Conservation (phyloP, 2,888 invertebrate species). For the Rhingia rostrata region DNA sequence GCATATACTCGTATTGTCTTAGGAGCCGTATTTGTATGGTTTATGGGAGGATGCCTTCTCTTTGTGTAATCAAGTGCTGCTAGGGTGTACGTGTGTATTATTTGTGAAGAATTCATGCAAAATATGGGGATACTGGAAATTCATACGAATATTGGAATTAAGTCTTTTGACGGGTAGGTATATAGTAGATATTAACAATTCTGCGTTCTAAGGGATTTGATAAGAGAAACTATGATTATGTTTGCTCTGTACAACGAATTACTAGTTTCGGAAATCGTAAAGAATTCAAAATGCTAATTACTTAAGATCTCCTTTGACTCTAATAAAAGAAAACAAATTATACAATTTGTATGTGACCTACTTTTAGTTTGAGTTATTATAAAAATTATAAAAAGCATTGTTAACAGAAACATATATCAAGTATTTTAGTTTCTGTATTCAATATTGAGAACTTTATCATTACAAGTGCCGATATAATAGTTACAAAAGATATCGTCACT, state of each 20-base stretch:
- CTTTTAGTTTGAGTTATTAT: too few relatives aligned
- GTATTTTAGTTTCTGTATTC: too few relatives aligned
- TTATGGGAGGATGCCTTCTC: constrained; percentile 28
- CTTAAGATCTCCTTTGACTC: neutral
- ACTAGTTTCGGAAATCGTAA: too few relatives aligned
- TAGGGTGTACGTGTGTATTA: constrained; percentile 13
- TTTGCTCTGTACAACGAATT: constrained; percentile 41
- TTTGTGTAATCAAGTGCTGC: constrained; percentile 37
- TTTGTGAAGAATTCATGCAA: constrained; percentile 40
- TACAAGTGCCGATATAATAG: too few relatives aligned
- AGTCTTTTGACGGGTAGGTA: constrained; percentile 51
- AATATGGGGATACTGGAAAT: constrained; percentile 3
- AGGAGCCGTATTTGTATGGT: constrained; percentile 51
- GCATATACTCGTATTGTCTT: constrained; percentile 57
- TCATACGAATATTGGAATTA: constrained; percentile 53
- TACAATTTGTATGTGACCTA: too few relatives aligned
- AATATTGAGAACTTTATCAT: too few relatives aligned
- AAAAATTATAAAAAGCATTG: too few relatives aligned
- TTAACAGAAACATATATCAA: too few relatives aligned
- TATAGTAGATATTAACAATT: constrained; percentile 35
- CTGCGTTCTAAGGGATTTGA: constrained; percentile 55
- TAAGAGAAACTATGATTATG: constrained; percentile 41
- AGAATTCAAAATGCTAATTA: neutral
- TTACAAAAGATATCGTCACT: too few relatives aligned
- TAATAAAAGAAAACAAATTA: too few relatives aligned